Base-by-base conservation (phyloP, 2,797 vertebrate species). In the Graptemys geographica region DNA sequence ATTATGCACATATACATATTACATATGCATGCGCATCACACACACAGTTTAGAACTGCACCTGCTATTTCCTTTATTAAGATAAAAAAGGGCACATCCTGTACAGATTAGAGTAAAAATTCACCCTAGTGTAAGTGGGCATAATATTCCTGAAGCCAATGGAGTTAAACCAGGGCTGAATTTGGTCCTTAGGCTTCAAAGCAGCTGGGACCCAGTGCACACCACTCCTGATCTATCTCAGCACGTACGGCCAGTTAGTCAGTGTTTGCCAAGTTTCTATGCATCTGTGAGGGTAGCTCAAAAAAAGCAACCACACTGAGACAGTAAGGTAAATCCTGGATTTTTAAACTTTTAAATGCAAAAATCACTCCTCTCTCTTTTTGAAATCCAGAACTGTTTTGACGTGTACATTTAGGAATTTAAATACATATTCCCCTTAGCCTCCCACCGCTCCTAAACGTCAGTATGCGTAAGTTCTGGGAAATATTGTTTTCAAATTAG, bases 401-500 rank as follows among this genome's bases (percentile, higher is more conserved):
- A 28, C 5, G 2, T 80, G 3, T 16, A 41, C 25, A 59, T 65
- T 80, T 81, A 69, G 47, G 55, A 90, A 25, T 56, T 76, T 25
- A 82, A 83, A 33, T 59, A 25, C 59, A 13, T 33, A 31, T 85
- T 87, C 4, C 55, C 5, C 13, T 28, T 53, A 25, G 27, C 59
- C 86, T 83, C 59, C 72, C 28, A 81, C 2, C 5, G 33, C n/a
- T 79, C 56, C 59, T 41, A 81, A 62, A 37, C 52, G 72, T 86
- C 53, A 44, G 69, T 0, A 0, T 33, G 25, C n/a, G 79, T 79
- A 6, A 9, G 44, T 76, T 57, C 44, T 2, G 15, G 49, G 85
- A 89, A 90, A 49, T 33, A 19, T 1, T 84, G 49, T 27, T 87
- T 97, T 93, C 41, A 92, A 86, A 90, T 28, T 59, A 89, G 57